Percentiles rank a stretch among this genome's conserved stretches.
Evolutionary conservation across 2,888 invertebrate genomes (phyloP).

Genomic region (Lasioglossum lativentre): DNA sequence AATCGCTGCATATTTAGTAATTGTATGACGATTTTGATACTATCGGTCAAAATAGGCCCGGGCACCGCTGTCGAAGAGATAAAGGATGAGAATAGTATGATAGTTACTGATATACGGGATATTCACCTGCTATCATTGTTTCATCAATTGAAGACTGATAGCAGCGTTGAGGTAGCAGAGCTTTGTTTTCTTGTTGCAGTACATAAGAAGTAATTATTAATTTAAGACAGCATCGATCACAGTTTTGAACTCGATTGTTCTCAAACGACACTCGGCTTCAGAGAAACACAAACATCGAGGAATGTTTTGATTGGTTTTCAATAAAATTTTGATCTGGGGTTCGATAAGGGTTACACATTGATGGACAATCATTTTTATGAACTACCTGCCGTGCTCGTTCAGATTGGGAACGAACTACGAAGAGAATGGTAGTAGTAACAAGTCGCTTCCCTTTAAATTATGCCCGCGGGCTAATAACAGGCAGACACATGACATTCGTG

Average conservation of each 20-base stretch:
- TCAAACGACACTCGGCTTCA: neutral
- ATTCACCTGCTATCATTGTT: too few relatives aligned
- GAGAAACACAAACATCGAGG: neutral
- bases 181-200: too few relatives aligned
- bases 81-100: too few relatives aligned
- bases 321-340: neutral
- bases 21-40: too few relatives aligned
- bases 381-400: neutral
- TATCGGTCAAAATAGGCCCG: too few relatives aligned
- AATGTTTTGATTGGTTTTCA: neutral
- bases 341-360: neutral
- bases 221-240: neutral
- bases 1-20: neutral
- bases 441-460: conserved; percentile 81
- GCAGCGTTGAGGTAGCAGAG: neutral
- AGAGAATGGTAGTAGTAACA: conserved; percentile 77
- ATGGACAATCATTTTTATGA: neutral
- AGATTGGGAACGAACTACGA: conserved; percentile 51
- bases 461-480: conserved; percentile 81
- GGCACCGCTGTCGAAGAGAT: too few relatives aligned
- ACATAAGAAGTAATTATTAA: neutral
- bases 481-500: conserved; percentile 82
- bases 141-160: neutral
- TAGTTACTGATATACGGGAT: too few relatives aligned
- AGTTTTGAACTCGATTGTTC: neutral